A percentile compares a stretch with the other conserved stretches of the same genome.
These are phyloP conservation scores for Scolanthus callimorphus DNA, from an alignment of 92 coral and sea anemone species.

Conservation along the genomic window DNA sequence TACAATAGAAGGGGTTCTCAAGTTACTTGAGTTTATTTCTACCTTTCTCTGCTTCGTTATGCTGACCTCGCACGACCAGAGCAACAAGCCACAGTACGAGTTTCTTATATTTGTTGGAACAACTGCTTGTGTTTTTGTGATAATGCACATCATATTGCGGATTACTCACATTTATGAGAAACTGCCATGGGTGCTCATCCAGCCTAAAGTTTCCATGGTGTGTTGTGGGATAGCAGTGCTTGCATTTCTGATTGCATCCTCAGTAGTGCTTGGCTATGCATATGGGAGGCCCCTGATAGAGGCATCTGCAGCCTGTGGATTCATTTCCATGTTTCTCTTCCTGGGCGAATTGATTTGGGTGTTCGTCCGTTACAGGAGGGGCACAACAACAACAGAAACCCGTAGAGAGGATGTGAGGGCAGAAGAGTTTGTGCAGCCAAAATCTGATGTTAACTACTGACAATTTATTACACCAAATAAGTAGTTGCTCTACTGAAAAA, in stretches of 20 bases:
- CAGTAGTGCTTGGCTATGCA: conserved; percentile 54
- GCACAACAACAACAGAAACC: conserved; percentile 10
- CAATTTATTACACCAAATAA: no score
- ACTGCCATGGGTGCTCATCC: conserved; percentile 71
- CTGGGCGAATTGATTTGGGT: conserved; percentile 53
- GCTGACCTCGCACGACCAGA: conserved; percentile 46
- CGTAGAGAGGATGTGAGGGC: conserved; percentile 26
- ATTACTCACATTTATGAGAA: conserved; percentile 79
- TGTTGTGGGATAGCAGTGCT: conserved; percentile 54
- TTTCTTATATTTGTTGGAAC: conserved; percentile 83
- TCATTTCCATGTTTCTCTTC: conserved; percentile 67
- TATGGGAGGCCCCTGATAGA: conserved; percentile 5
- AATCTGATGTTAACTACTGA: conserved; percentile 4
- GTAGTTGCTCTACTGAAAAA: no score
- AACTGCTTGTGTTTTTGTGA: conserved; percentile 72
- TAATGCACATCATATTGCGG: conserved; percentile 76
- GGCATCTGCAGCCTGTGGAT: conserved; percentile 76
- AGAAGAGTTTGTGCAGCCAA: conserved; percentile 36
- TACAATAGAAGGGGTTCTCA: conserved; percentile 74
- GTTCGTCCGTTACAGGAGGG: conserved; percentile 59
- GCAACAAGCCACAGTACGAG: conserved; percentile 61
- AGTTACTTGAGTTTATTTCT: conserved; percentile 56
- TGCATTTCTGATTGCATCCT: conserved; percentile 60
- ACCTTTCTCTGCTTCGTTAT: conserved; percentile 69
- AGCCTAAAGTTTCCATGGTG: conserved; percentile 51